Conservation (phyloP, 2,888 invertebrate genomes). For the Tachina lurida region DNA sequence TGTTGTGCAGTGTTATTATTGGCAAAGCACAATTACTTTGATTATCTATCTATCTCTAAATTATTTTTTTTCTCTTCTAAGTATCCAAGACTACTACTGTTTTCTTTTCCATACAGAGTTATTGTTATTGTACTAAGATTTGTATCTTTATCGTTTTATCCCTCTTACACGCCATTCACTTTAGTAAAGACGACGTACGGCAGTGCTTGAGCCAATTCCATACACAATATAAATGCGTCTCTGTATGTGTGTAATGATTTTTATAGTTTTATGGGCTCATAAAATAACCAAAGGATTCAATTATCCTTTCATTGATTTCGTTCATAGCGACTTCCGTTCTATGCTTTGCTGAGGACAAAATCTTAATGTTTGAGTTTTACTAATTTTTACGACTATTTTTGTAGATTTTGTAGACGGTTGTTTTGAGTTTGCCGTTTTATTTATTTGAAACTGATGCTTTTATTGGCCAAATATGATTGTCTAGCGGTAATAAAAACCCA, state of each 20-base stretch:
- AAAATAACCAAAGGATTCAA: constrained; percentile 74
- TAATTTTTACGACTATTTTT: constrained; percentile 63
- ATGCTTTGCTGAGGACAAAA: not conserved
- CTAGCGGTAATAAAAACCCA: constrained; percentile 67
- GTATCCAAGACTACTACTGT: not conserved
- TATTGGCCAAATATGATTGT: constrained; percentile 67
- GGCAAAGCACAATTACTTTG: too few relatives aligned
- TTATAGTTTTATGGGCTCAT: constrained; percentile 72
- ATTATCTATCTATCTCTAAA: not conserved
- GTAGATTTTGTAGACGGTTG: constrained; percentile 11
- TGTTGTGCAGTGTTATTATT: too few relatives aligned
- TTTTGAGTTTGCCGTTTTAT: not conserved
- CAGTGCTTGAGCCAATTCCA: not conserved
- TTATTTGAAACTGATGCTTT: constrained; percentile 38
- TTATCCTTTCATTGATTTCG: constrained; percentile 71
- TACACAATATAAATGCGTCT: not conserved
- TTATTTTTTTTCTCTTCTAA: not conserved
- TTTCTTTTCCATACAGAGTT: not conserved
- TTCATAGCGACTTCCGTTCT: constrained; percentile 18
- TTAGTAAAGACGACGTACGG: too few relatives aligned
- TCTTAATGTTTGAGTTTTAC: constrained; percentile 50
- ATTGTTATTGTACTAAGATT: constrained; percentile 50
- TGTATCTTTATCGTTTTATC: constrained; percentile 56
- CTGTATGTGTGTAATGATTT: constrained; percentile 64
- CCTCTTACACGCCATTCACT: not conserved